phyloP scores from a whole-genome alignment of 2,113 vertebrate species.

The Crotalus tigris region DNA sequence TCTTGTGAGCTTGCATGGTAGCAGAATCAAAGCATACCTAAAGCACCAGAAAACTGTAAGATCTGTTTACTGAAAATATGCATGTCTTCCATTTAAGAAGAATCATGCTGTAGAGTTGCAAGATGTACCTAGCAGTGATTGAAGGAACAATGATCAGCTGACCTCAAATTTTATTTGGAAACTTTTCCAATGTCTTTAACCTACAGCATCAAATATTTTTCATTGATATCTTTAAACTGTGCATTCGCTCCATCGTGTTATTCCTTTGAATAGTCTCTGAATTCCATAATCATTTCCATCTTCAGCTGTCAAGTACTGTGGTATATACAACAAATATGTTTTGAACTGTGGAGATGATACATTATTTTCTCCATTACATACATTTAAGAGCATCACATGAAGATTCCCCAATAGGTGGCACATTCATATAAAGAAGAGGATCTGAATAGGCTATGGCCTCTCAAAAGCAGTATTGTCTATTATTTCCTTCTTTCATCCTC shows the following conservation, averaged over 20 bases:
- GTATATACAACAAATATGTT: conserved; percentile 25
- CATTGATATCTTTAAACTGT: conserved; percentile 9
- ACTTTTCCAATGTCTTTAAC: not conserved
- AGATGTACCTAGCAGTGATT: not conserved
- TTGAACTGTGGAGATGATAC: conserved; percentile 10
- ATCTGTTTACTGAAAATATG: not conserved
- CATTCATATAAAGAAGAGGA: not conserved
- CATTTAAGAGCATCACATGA: not conserved
- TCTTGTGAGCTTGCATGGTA: not conserved
- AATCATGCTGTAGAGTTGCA: not conserved
- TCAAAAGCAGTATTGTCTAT: not conserved
- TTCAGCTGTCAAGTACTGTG: conserved; percentile 40
- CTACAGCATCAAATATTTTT: not conserved
- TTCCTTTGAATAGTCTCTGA: conserved; percentile 49
- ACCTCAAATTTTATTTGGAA: not conserved
- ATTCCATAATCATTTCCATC: conserved; percentile 50
- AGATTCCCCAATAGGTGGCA: not conserved
- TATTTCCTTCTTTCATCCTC: not conserved
- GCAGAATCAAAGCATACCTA: not conserved
- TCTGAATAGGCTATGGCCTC: not conserved
- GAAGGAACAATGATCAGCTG: not conserved
- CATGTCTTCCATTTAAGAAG: not conserved
- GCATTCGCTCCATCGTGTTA: conserved; percentile 32
- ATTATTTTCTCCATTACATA: not conserved
- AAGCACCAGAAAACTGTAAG: not conserved